Conservation (phyloP, 2,113 vertebrate genomes). For the Dendrocopos noguchii region DNA sequence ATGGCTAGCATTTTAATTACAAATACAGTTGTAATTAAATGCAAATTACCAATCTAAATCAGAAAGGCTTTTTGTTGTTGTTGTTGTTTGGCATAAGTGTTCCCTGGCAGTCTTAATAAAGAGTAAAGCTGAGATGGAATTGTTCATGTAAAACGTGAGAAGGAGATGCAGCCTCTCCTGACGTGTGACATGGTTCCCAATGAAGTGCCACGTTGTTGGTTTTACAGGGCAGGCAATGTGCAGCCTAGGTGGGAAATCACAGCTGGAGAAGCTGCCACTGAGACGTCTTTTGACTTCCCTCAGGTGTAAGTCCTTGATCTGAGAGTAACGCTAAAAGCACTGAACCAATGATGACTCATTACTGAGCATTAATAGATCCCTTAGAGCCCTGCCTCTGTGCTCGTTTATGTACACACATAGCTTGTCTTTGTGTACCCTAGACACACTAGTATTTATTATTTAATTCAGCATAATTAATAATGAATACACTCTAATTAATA, state of each 20-base stretch:
- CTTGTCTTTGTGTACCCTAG: background rate
- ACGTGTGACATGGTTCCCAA: background rate
- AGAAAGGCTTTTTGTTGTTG: background rate
- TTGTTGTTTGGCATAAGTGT: background rate
- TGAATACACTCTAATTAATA: background rate
- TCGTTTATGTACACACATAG: background rate
- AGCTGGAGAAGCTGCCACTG: conserved; percentile 1
- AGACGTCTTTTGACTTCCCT: background rate
- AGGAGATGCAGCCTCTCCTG: background rate
- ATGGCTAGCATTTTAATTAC: background rate
- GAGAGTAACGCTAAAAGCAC: background rate
- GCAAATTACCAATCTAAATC: background rate
- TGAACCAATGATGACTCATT: background rate
- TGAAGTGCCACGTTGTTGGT: background rate
- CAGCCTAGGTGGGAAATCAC: conserved; percentile 11
- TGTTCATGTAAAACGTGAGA: background rate
- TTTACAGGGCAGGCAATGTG: background rate
- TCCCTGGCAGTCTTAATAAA: background rate
- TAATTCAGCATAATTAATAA: background rate
- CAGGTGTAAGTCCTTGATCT: background rate
- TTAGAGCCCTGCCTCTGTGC: background rate
- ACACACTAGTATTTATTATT: background rate
- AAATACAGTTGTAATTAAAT: background rate
- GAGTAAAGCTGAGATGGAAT: background rate
- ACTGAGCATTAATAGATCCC: background rate